Conservation (phyloP, 2,113 vertebrate genomes). For the Datnioides undecimradiatus region DNA sequence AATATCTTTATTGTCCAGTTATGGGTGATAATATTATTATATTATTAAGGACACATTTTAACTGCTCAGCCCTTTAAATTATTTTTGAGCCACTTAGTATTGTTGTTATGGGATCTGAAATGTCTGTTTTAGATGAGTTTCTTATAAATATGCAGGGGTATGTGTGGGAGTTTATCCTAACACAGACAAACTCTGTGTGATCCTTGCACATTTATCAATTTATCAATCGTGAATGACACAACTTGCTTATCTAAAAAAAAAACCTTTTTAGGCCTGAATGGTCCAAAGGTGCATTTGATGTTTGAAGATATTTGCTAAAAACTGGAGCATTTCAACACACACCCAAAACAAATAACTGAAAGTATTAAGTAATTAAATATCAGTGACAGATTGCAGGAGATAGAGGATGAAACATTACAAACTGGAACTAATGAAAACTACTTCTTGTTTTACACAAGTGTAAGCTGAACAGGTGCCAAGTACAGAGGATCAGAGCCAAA, state of each 20-base stretch:
- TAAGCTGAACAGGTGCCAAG: background rate
- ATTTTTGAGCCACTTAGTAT: background rate
- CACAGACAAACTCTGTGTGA: background rate
- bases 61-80: background rate
- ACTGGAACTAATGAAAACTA: background rate
- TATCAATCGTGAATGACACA: no score
- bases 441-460: background rate
- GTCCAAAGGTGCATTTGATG: background rate
- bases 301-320: no score
- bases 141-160: background rate
- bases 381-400: background rate
- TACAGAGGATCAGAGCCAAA: background rate
- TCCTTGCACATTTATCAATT: no score
- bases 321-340: background rate
- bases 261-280: background rate
- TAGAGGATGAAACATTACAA: background rate
- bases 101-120: background rate
- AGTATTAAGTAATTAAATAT: background rate
- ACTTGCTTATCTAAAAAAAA: no score
- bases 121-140: background rate
- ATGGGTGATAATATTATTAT: background rate
- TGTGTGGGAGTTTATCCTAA: background rate
- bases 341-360: background rate
- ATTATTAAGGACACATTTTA: background rate
- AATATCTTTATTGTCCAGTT: background rate